These are phyloP conservation scores for Phalanger gymnotis DNA, from an alignment of 2,797 vertebrate genomes.

Conservation along the genomic window DNA sequence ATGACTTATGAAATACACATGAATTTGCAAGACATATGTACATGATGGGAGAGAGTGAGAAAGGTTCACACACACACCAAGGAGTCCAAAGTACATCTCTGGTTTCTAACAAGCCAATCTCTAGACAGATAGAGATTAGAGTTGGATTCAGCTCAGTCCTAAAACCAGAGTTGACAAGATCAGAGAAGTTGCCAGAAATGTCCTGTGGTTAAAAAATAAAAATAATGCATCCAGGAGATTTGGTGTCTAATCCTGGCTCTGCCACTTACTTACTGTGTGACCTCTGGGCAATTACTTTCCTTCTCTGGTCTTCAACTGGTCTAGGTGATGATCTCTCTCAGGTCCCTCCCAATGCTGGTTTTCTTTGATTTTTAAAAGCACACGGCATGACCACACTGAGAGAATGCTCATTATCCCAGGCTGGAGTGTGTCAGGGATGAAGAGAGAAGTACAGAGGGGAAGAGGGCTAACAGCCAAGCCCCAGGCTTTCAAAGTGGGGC, in stretches of 20 bases:
- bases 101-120: neutral
- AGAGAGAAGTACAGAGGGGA: neutral
- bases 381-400: neutral
- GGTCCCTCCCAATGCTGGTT: neutral
- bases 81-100: neutral
- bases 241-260: neutral
- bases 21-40: neutral
- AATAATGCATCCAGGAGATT: neutral
- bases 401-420: neutral
- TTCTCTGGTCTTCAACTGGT: neutral
- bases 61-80: neutral
- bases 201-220: neutral
- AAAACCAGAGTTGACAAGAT: neutral
- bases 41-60: neutral
- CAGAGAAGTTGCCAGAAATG: neutral
- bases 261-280: neutral
- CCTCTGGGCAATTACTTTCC: neutral
- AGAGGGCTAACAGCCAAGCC: neutral
- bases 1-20: neutral
- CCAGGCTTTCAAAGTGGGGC: neutral
- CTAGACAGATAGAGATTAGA: neutral
- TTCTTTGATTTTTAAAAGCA: neutral
- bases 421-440: neutral
- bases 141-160: neutral
- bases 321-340: neutral